Evolutionary conservation across 2,113 vertebrate species (phyloP).

Genomic region (Spilogale gracilis): DNA sequence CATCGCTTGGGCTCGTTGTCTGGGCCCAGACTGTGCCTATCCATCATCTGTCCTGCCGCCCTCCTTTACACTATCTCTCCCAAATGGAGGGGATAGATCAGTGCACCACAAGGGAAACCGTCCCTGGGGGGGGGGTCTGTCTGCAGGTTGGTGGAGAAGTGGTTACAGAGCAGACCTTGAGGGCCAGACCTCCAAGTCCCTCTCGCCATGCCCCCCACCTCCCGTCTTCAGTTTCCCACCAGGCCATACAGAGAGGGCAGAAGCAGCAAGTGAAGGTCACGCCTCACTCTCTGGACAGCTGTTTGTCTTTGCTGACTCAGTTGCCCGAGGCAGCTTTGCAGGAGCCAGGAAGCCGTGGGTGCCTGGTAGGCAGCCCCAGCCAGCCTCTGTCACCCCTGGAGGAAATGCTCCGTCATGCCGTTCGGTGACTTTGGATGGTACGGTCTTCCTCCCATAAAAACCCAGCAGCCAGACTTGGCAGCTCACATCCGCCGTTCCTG

Average conservation of each 20-base stretch:
- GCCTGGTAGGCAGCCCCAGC: constrained; percentile 55
- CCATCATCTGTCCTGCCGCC: neutral
- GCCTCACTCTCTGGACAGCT: neutral
- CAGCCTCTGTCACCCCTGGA: constrained; percentile 67
- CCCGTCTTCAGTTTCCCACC: neutral
- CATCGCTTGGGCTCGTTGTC: neutral
- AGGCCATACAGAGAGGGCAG: neutral
- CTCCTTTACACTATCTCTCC: neutral
- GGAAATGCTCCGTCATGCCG: constrained; percentile 61
- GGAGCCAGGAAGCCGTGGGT: neutral
- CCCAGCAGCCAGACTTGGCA: constrained; percentile 90
- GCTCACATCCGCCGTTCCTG: constrained; percentile 90
- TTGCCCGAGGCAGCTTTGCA: neutral
- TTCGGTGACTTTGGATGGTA: constrained; percentile 78
- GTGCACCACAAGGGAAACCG: neutral
- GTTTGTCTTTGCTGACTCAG: neutral
- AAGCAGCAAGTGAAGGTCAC: fast-evolving
- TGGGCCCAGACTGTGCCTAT: neutral
- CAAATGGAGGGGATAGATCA: neutral
- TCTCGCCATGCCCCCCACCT: neutral
- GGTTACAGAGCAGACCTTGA: neutral
- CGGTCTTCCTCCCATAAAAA: constrained; percentile 88
- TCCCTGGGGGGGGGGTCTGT: fast-evolving
- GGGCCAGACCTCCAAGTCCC: neutral
- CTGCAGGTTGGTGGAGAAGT: neutral